These are phyloP conservation scores for Papilio aristodemus DNA, from an alignment of 1,140 invertebrate species.

Conservation along the genomic window DNA sequence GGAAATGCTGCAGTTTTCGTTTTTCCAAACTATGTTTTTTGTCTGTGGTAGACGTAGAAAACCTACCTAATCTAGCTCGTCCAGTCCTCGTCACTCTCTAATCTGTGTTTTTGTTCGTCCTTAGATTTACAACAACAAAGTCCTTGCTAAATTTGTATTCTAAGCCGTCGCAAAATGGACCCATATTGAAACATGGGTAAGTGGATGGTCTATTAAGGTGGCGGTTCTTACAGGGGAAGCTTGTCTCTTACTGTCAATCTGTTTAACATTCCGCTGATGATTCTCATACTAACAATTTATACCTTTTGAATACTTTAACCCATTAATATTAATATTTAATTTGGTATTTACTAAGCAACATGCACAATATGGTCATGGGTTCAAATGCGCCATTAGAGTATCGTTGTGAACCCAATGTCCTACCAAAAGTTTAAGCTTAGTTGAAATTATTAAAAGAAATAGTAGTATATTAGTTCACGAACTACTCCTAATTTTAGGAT, in stretches of 20 bases:
- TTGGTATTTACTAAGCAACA: no score
- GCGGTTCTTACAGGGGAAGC: constrained; percentile 10
- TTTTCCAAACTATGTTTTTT: neutral
- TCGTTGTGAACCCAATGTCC: no score
- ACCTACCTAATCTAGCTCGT: constrained; percentile 32
- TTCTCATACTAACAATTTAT: constrained; percentile 12
- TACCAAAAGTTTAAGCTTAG: no score
- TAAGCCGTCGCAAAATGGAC: constrained; percentile 80
- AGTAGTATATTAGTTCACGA: no score
- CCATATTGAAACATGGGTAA: constrained; percentile 84
- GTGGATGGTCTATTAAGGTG: constrained; percentile 49
- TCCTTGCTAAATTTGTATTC: constrained; percentile 83
- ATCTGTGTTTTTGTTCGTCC: constrained; percentile 68
- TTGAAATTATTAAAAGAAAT: no score
- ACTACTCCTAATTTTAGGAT: no score
- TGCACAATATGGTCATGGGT: neutral
- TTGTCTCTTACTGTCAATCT: neutral
- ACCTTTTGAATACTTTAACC: neutral
- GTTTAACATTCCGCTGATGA: neutral
- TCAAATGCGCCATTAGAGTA: no score
- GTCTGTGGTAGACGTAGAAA: neutral
- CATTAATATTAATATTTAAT: no score
- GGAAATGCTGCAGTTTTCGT: no score
- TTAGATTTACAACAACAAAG: constrained; percentile 83
- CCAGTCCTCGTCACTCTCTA: constrained; percentile 38